These are phyloP conservation scores for Gasteruption jaculator DNA, from an alignment of 2,888 invertebrate genomes.

Conservation along the genomic window DNA sequence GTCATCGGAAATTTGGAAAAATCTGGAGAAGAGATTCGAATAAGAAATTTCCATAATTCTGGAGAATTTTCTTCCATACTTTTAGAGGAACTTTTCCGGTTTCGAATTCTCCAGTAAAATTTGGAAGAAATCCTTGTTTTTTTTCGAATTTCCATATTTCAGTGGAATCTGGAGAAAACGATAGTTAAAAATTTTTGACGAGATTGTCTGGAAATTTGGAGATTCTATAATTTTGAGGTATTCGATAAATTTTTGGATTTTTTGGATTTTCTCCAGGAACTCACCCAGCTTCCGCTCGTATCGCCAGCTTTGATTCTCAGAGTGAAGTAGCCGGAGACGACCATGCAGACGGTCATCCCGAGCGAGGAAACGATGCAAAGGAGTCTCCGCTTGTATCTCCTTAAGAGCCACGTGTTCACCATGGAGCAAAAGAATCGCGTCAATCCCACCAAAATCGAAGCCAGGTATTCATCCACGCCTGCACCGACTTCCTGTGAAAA, in stretches of 20 bases:
- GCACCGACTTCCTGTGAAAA: constrained; percentile 54
- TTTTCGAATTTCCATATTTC: too few relatives aligned
- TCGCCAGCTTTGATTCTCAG: constrained; percentile 48
- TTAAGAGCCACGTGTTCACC: constrained; percentile 57
- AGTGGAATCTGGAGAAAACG: too few relatives aligned
- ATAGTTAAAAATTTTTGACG: too few relatives aligned
- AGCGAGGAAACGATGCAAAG: constrained; percentile 55
- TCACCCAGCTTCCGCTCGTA: constrained; percentile 40
- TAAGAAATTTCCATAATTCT: background rate
- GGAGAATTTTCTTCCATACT: background rate
- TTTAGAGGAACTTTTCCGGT: too few relatives aligned
- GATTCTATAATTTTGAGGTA: too few relatives aligned
- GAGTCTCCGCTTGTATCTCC: constrained; percentile 54
- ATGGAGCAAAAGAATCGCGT: constrained; percentile 59
- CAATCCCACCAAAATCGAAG: constrained; percentile 58
- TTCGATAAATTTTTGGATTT: background rate
- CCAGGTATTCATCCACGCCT: constrained; percentile 54
- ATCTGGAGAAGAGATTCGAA: background rate
- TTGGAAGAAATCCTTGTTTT: too few relatives aligned
- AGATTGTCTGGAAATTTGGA: too few relatives aligned
- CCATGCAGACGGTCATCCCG: constrained; percentile 59
- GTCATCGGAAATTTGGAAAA: background rate
- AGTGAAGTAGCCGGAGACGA: constrained; percentile 57
- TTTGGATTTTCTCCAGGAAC: background rate
- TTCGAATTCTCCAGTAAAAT: too few relatives aligned